Base-by-base conservation (phyloP, 2,888 invertebrate genomes). In the Thymelicus sylvestris region DNA sequence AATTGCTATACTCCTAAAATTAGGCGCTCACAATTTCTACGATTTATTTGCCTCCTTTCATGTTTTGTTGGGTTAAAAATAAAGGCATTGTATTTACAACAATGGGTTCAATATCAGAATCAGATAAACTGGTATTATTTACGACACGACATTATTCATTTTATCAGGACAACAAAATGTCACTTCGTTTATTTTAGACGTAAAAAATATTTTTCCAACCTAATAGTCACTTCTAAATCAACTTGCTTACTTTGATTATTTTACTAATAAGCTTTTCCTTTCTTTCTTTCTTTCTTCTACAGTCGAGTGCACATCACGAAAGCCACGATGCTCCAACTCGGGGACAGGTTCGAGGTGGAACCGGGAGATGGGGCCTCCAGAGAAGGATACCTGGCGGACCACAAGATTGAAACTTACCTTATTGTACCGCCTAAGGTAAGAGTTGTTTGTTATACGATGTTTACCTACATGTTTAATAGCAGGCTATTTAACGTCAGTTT, bases 281-380 rank as follows among this genome's bases (percentile, higher is more conserved):
- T 52, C 0, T n/a, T n/a, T n/a, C n/a, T n/a, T n/a, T n/a, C n/a
- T n/a, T n/a, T 44, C 68, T 15, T 71, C 83, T 78, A 15, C 93
- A 98, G 98, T 47, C 95, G 97, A 67, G 98, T 98, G 7, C 98
- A 98, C 88, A 97, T 98, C 77, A 98, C 98, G 0, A 96, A 96
- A 84, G 96, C 97, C 24, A 98, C 98, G 0, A 88, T 98, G 72
- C 94, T 96, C 61, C 97, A 98, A 83, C 94, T 98, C 41, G 97
- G 96, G 24, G 97, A 96, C 74, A 95, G 96, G 79, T 98, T 97
- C 81, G 96, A 97, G 83, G 97, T 97, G 72, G 98, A 98, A 81
- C 96, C 97, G 0, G 98, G 98, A 0, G 96, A 97, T 73, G 98
- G 98, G 0, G 95, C 94, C 0, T 95, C 96, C n/a, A 94, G 98